Base-by-base conservation (phyloP, 2,797 vertebrate genomes). In the Buceros bicornis region DNA sequence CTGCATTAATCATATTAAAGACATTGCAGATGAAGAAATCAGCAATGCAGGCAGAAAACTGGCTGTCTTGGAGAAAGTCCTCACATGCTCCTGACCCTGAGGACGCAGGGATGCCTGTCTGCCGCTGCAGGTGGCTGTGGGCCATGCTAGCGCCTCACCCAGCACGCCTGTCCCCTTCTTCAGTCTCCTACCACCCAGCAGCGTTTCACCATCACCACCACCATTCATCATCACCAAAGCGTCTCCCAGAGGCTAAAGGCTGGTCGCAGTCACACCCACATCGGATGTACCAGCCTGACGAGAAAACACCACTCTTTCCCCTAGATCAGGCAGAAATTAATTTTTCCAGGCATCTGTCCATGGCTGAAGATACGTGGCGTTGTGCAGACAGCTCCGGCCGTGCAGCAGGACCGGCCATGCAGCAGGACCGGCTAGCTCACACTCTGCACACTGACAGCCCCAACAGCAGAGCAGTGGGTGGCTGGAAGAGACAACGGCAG, bases 1-100 rank as follows among this genome's bases (percentile, higher is more conserved):
- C 80, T 2, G 37, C 86, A 91, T 96, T 93, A 95, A 95, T 96
- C 96, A 94, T 50, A 86, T 95, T 94, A 95, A 97, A 95, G 90
- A 79, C 93, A 81, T 45, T 93, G 94, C 82, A 83, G 90, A 91
- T 83, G 96, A 94, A 95, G 82, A 88, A 94, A 95, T 95, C 90
- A 93, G 90, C 90, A 83, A 7, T 10, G 80, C 87, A 37, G 72
- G 58, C 42, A 82, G 76, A 74, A 72, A 87, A 50, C 20, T 12
- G 72, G 40, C 89, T 85, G 74, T 72, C 76, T 53, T n/a, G 69
- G 19, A 82, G 37, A 25, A 78, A 89, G 50, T 16, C 35, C 51
- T 87, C 31, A 14, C n/a, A 0, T 18, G 28, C 16, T 73, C 16
- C 79, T 29, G 60, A 5, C 25, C 4, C n/a, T 5, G 25, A 40